Conservation (phyloP, 2,888 invertebrate genomes). For the Chymomyza amoena region DNA sequence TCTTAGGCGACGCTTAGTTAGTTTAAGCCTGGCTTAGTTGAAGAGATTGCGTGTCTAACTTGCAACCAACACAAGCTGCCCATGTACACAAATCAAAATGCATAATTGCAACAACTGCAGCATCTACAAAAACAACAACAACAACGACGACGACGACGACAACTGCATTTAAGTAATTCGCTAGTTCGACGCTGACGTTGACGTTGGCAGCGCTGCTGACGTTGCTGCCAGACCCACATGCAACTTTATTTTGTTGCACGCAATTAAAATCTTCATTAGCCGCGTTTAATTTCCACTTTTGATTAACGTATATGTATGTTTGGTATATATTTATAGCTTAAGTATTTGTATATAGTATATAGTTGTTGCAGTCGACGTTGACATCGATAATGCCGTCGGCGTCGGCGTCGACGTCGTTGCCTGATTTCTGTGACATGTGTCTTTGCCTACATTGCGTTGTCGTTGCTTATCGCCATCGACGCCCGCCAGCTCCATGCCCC, state of each 20-base stretch:
- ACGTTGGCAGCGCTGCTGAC: neutral
- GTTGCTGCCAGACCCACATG: constrained; percentile 49
- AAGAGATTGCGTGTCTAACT: constrained; percentile 41
- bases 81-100: constrained; percentile 35
- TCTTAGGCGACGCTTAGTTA: neutral
- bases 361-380: neutral
- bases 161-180: constrained; percentile 1
- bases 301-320: constrained; percentile 45
- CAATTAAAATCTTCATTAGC: constrained; percentile 74
- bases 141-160: neutral
- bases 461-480: constrained; percentile 65
- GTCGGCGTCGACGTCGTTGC: neutral
- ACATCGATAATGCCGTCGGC: neutral
- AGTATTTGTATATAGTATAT: constrained; percentile 33
- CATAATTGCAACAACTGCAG: constrained; percentile 6
- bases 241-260: constrained; percentile 54
- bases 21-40: neutral
- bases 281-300: constrained; percentile 75
- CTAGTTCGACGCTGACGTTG: neutral
- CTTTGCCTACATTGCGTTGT: constrained; percentile 41
- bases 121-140: neutral
- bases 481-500: constrained; percentile 19
- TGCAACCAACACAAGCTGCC: constrained; percentile 44
- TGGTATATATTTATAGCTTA: constrained; percentile 42
- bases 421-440: constrained; percentile 58